phyloP scores from a whole-genome alignment of 64 coral and sea anemone species.

The Porites australiensis region DNA sequence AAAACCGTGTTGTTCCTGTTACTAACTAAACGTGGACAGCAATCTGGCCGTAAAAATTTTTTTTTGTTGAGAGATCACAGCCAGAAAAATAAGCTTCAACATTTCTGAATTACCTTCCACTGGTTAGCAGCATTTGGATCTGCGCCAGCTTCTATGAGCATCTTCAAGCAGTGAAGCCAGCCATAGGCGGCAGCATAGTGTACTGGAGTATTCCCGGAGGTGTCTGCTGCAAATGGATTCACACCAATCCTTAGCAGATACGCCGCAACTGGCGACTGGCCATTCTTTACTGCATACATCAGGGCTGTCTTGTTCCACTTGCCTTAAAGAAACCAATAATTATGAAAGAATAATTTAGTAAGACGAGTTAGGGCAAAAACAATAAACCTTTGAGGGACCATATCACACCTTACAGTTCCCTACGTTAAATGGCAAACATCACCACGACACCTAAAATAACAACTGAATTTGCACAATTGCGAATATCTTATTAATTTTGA shows the following conservation, averaged over 20 bases:
- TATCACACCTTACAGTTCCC: no score
- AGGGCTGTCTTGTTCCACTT: slow-evolving; percentile 92
- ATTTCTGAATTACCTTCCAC: slow-evolving; percentile 73
- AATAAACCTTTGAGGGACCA: no score
- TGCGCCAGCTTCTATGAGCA: slow-evolving; percentile 80
- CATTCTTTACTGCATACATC: slow-evolving; percentile 94
- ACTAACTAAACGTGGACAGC: no score
- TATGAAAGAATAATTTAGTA: no score
- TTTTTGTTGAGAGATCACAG: no score
- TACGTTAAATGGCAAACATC: no score
- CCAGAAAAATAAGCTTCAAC: not conserved
- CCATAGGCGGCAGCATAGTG: slow-evolving; percentile 94
- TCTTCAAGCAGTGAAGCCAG: slow-evolving; percentile 87
- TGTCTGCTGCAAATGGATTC: slow-evolving; percentile 73
- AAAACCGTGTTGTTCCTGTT: no score
- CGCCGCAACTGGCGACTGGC: slow-evolving; percentile 80
- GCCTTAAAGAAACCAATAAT: slow-evolving; percentile 30
- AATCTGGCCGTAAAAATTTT: no score
- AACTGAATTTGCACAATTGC: no score
- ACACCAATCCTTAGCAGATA: slow-evolving; percentile 80
- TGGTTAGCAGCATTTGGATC: slow-evolving; percentile 81
- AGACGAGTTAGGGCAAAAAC: no score
- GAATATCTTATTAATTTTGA: no score
- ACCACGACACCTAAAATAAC: no score
- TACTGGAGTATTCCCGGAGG: slow-evolving; percentile 80